phyloP scores from a whole-genome alignment of 2,888 invertebrate genomes.

The Cheilosia urbana region DNA sequence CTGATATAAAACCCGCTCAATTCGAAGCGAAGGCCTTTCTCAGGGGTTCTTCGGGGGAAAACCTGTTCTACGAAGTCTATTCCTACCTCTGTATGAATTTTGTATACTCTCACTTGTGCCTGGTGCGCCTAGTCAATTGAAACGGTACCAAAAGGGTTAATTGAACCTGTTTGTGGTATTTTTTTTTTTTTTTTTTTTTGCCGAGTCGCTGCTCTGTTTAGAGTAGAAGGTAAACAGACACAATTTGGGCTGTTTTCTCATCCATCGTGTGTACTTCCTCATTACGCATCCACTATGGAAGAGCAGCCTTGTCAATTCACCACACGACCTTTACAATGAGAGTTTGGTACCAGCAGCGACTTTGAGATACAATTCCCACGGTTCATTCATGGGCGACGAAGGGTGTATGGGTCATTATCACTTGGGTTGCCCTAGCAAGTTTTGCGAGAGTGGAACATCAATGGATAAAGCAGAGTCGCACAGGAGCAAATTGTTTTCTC shows the following conservation, averaged over 20 bases:
- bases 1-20: conserved; percentile 45
- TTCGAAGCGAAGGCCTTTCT: conserved; percentile 19
- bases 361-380: conserved; percentile 67
- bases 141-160: conserved; percentile 65
- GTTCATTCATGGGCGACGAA: conserved; percentile 63
- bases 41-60: conserved; percentile 11
- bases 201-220: conserved; percentile 26
- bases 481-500: conserved; percentile 20
- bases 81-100: conserved; percentile 20
- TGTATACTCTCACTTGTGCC: conserved; percentile 61
- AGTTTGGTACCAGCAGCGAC: conserved; percentile 37
- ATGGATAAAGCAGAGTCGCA: conserved; percentile 29
- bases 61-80: conserved; percentile 53
- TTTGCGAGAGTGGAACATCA: conserved; percentile 46
- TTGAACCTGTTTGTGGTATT: conserved; percentile 60
- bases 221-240: conserved; percentile 61
- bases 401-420: conserved; percentile 71
- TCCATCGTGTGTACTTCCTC: conserved; percentile 44
- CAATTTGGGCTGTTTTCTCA: conserved; percentile 32
- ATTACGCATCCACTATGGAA: conserved; percentile 10
- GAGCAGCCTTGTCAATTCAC: conserved; percentile 44
- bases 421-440: conserved; percentile 60
- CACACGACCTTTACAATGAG: conserved; percentile 54
- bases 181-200: neutral
- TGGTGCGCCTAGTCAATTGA: conserved; percentile 57